Conservation (phyloP, 2,888 invertebrate genomes). For the Anoplius nigerrimus region DNA sequence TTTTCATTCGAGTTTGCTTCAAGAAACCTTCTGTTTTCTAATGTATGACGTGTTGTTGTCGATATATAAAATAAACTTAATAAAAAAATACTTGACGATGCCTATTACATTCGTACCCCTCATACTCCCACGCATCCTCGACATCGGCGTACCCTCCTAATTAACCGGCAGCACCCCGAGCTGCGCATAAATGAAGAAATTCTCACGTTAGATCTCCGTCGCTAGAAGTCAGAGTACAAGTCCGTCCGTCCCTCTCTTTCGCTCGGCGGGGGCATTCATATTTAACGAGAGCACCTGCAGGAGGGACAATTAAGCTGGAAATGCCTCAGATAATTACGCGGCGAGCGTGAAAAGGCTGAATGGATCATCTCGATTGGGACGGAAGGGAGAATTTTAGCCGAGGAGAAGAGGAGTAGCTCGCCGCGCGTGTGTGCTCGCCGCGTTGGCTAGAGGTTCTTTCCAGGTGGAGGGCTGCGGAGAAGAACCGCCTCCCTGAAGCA, state of each 20-base stretch:
- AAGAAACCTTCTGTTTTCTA: constrained; percentile 76
- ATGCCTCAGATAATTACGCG: no score
- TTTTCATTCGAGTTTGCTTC: constrained; percentile 76
- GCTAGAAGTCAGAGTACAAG: constrained; percentile 1
- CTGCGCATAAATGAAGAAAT: neutral
- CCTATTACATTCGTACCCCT: constrained; percentile 21
- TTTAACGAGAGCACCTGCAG: no score
- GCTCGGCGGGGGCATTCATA: no score
- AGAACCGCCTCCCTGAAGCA: constrained; percentile 57
- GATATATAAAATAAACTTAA: constrained; percentile 76
- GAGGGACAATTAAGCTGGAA: no score
- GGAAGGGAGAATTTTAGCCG: neutral
- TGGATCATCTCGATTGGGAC: no score
- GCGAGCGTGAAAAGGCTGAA: no score
- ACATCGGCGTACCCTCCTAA: no score
- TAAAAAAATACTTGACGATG: constrained; percentile 70
- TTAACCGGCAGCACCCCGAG: no score
- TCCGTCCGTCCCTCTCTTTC: constrained; percentile 46
- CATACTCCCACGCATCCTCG: no score
- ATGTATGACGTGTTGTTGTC: constrained; percentile 76
- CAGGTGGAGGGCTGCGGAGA: constrained; percentile 49
- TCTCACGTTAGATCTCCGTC: neutral
- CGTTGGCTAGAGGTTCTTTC: constrained; percentile 23
- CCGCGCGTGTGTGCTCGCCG: neutral
- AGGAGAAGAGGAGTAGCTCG: neutral